phyloP scores from a whole-genome alignment of 2,888 invertebrate species.

The Noctua janthina region DNA sequence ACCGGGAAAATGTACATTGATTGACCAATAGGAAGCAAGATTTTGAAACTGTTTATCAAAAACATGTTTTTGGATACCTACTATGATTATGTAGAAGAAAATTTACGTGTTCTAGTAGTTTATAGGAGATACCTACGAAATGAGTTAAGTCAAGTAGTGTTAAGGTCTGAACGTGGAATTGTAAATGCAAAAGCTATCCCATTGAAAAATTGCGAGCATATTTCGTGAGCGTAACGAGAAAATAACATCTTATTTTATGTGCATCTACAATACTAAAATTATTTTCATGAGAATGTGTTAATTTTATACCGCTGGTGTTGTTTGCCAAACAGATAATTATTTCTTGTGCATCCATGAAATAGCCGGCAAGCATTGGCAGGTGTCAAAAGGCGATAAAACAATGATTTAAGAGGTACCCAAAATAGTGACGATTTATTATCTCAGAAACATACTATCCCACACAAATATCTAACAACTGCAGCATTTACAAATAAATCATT shows the following conservation, averaged over 20 bases:
- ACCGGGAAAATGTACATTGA: neutral
- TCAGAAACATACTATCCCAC: constrained; percentile 20
- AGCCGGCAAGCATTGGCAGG: neutral
- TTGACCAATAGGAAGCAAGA: neutral
- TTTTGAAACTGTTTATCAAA: neutral
- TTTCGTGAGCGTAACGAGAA: constrained; percentile 25
- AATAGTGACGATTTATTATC: constrained; percentile 29
- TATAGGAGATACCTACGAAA: neutral
- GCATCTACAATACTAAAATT: constrained; percentile 7
- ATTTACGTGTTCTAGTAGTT: neutral
- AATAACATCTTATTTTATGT: constrained; percentile 25
- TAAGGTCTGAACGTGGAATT: constrained; percentile 25
- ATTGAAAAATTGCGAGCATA: constrained; percentile 35
- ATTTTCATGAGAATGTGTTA: constrained; percentile 10
- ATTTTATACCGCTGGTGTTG: neutral
- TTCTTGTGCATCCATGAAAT: constrained; percentile 9
- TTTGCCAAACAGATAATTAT: constrained; percentile 2
- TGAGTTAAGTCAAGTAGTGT: constrained; percentile 12
- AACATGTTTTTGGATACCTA: neutral
- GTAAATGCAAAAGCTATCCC: constrained; percentile 25
- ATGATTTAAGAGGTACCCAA: constrained; percentile 3
- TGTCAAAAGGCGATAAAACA: constrained; percentile 12
- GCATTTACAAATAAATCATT: constrained; percentile 36
- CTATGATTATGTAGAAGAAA: neutral
- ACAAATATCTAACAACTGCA: constrained; percentile 26